phyloP scores from a whole-genome alignment of 2,888 invertebrate genomes.

The Frankliniella fusca region DNA sequence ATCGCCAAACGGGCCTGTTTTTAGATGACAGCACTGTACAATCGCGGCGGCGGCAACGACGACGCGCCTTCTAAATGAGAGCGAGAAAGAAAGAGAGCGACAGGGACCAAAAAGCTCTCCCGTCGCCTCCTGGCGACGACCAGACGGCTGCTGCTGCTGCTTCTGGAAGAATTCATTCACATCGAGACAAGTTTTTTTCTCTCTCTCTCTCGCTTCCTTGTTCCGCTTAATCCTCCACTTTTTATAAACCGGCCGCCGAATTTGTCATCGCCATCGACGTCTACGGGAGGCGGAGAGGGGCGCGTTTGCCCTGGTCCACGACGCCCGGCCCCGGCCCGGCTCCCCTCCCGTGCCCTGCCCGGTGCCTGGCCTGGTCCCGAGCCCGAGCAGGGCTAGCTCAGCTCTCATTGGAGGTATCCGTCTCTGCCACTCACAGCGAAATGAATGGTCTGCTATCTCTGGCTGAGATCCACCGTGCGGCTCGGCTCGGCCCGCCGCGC shows the following conservation, averaged over 20 bases:
- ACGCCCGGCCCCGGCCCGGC: not conserved
- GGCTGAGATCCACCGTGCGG: not conserved
- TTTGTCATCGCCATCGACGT: slow-evolving; percentile 14
- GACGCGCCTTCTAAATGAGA: too few relatives aligned
- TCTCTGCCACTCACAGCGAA: not conserved
- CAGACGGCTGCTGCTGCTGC: not conserved
- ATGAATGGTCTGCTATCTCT: not conserved
- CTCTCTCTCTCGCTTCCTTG: not conserved
- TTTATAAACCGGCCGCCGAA: not conserved
- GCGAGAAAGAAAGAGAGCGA: not conserved
- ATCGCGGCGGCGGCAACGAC: too few relatives aligned
- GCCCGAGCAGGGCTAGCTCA: not conserved
- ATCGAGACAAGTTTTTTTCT: not conserved
- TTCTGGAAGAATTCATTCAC: not conserved
- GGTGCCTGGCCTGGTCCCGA: not conserved
- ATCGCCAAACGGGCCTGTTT: not conserved
- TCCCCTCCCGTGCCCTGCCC: not conserved
- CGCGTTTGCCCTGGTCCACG: not conserved
- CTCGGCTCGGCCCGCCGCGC: not conserved
- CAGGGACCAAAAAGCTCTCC: not conserved
- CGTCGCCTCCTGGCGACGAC: not conserved
- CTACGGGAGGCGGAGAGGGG: not conserved
- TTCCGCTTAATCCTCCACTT: not conserved
- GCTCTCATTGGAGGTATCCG: not conserved
- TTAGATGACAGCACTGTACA: not conserved